phyloP scores from a whole-genome alignment of 1,140 invertebrate species.

The Meloidogyne chitwoodi region DNA sequence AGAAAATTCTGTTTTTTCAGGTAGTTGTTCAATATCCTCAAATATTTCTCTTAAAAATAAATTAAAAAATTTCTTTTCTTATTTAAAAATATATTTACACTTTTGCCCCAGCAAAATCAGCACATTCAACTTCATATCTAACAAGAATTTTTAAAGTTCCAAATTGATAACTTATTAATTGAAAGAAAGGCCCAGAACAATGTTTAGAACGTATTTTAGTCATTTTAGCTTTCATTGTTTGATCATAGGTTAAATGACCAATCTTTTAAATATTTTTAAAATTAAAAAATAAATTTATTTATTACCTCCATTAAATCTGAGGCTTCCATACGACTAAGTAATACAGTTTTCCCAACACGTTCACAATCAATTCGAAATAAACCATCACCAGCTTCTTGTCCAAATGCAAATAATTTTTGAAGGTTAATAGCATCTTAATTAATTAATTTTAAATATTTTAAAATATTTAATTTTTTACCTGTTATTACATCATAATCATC shows the following conservation, averaged over 20 bases:
- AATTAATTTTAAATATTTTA: neutral
- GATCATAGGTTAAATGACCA: slow-evolving; percentile 57
- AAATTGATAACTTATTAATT: slow-evolving; percentile 57
- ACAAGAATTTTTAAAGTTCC: slow-evolving; percentile 58
- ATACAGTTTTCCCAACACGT: slow-evolving; percentile 57
- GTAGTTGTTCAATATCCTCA: slow-evolving; percentile 45
- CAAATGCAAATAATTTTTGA: slow-evolving; percentile 58
- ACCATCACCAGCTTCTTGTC: slow-evolving; percentile 45
- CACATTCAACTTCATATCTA: slow-evolving; percentile 55
- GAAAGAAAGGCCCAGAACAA: slow-evolving; percentile 57
- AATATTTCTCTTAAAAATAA: neutral
- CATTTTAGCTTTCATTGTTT: slow-evolving; percentile 53
- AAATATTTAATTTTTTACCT: neutral
- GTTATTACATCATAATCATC: slow-evolving; percentile 58
- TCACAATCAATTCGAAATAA: slow-evolving; percentile 59
- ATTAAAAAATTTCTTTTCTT: neutral
- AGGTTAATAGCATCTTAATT: slow-evolving; percentile 54
- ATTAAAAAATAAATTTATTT: neutral
- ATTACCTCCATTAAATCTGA: slow-evolving; percentile 57
- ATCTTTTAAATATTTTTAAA: slow-evolving; percentile 34
- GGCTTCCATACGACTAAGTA: slow-evolving; percentile 58
- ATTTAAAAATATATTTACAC: slow-evolving; percentile 3
- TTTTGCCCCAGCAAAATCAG: slow-evolving; percentile 45
- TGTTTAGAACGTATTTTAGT: slow-evolving; percentile 53
- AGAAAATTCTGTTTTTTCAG: slow-evolving; percentile 50